Evolutionary conservation across 2,113 vertebrate genomes (phyloP), one percentile per base, ranked within the genome.

Genomic region (Saguinus imperator): DNA sequence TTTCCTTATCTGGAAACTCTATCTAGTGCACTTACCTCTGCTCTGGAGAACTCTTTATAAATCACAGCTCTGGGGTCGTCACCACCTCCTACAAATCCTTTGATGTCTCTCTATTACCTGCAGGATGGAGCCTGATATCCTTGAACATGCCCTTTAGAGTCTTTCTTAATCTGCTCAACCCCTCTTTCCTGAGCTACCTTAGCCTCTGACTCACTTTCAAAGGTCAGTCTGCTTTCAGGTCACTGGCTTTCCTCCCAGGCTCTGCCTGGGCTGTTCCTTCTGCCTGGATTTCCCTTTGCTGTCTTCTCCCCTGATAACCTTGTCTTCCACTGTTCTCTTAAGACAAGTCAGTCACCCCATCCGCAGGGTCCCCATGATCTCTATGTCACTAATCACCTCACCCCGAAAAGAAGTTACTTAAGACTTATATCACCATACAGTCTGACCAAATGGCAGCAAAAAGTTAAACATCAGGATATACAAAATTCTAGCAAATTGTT

Each of bases 401-500:
- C 32, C 29, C 32, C 1, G n/a, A n/a, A n/a, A n/a, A n/a, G n/a
- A 16, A 70, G 40, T 77, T 89, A 68, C 86, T 86, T 32, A 61
- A 85, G n/a, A 8, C 52, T 75, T 76, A 40, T 68, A 14, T 32
- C 61, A 64, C 81, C 12, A 35, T n/a, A 25, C 25, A 57, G 1
- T 27, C 35, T 52, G 13, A n/a, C 70, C 40, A 86, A 70, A 52
- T 40, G n/a, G 37, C 70, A 83, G 37, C 43, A 87, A 93, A 92
- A 64, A 14, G 23, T 88, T 80, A 95, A 94, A 48, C 37, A 32
- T 95, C 35, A 82, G n/a, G 40, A n/a, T 14, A 55, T 52, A 27
- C 8, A n/a, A 43, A 93, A 8, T 75, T 82, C 10, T 52, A 45
- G 57, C 5, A 37, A 11, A 61, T 88, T 12, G 11, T 77, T 72